A percentile compares a stretch with the other conserved stretches of the same genome.
These are phyloP conservation scores for Limnephilus auricula DNA, from an alignment of 2,888 invertebrate genomes.

Conservation along the genomic window DNA sequence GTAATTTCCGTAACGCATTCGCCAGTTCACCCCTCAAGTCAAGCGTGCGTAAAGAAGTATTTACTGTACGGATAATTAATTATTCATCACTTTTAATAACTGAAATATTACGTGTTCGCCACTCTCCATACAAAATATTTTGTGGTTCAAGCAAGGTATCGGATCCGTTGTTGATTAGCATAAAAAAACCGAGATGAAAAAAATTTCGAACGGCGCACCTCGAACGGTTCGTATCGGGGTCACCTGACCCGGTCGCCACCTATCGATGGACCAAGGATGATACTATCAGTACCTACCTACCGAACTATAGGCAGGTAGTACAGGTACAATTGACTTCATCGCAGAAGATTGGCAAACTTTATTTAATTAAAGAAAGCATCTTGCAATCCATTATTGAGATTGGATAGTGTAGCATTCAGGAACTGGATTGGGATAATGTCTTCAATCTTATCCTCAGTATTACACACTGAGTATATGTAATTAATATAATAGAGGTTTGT, in stretches of 20 bases:
- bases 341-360: not conserved
- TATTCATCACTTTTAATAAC: not conserved
- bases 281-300: not conserved
- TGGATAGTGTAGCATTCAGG: not conserved
- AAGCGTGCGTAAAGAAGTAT: no score
- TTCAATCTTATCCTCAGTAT: no score
- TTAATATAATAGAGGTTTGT: no score
- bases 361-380: not conserved
- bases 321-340: not conserved
- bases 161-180: slow-evolving; percentile 25
- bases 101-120: not conserved
- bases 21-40: no score
- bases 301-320: not conserved
- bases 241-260: slow-evolving; percentile 16
- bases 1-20: no score
- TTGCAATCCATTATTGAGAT: not conserved
- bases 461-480: no score
- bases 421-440: no score
- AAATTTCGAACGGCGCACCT: slow-evolving; percentile 33
- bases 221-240: not conserved
- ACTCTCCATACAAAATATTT: slow-evolving; percentile 1
- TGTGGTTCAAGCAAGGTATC: not conserved
- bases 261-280: slow-evolving; percentile 27
- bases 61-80: no score
- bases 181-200: slow-evolving; percentile 31